Evolutionary conservation across 2,888 invertebrate genomes (phyloP), one percentile per base, ranked within the genome.

Genomic region (Linyphia triangularis): DNA sequence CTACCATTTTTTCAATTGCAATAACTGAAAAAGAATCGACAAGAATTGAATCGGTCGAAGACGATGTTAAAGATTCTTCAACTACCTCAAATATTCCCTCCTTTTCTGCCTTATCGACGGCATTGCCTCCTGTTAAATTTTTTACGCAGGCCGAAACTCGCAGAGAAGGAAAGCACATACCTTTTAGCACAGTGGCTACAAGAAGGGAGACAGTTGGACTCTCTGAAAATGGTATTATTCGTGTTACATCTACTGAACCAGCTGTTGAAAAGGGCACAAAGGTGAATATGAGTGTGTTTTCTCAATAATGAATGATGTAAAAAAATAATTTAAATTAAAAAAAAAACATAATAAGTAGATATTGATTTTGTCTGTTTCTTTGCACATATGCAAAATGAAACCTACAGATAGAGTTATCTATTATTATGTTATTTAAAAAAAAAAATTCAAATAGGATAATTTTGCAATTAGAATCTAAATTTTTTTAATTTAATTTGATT

Each of bases 111-210:
- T 9, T 33, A 26, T 33, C 33, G 33, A 30, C 51, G 9, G 9
- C 33, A 9, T 9, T 6, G 26, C 1, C 26, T 24, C 24, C 63
- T 6, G 13, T 19, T 7, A n/a, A n/a, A n/a, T n/a, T n/a, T n/a
- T n/a, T n/a, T n/a, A 30, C 30, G 3, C 24, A 43, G 2, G 37
- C 63, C n/a, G 79, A 78, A 79, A 86, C 79, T 3, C 63, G 79
- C 6, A 72, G 85, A 79, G 85, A 70, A 63, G 85, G 85, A 3
- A 86, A 86, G 67, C 85, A 79, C 4, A 86, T 86, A 24, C 85
- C 85, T 24, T 86, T 86, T n/a, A 86, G 85, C 57, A 57, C 85
- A 30, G 24, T 43, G 6, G 57, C 51, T n/a, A 24, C 75, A 0
- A 69, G 22, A 63, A 72, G 33, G 10, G 22, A 37, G 16, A 59